A percentile compares a stretch with the other conserved stretches of the same genome.
phyloP scores from a whole-genome alignment of 1,140 invertebrate genomes.

The Leptonema lineaticorne region DNA sequence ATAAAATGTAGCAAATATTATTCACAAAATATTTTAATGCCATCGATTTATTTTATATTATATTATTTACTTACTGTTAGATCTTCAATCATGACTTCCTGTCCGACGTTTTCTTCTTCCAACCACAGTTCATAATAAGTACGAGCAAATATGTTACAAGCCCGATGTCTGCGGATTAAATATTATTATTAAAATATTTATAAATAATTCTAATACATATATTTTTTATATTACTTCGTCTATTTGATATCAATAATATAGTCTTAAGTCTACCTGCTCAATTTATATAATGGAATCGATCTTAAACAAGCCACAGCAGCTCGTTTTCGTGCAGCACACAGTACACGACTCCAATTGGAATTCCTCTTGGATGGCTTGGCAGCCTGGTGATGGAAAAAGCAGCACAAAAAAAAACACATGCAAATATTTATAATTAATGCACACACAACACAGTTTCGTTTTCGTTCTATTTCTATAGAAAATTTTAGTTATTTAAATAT shows the following conservation, averaged over 20 bases:
- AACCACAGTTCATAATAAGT: slow-evolving; percentile 95
- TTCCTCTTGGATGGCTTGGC: slow-evolving; percentile 67
- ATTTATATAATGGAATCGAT: slow-evolving; percentile 87
- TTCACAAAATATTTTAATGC: background rate
- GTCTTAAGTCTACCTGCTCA: no score
- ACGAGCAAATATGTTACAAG: slow-evolving; percentile 95
- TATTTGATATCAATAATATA: no score
- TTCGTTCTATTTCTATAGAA: no score
- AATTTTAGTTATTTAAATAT: no score
- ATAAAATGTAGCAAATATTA: background rate
- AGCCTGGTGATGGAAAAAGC: slow-evolving; percentile 60
- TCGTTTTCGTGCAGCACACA: slow-evolving; percentile 91
- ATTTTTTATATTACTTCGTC: no score
- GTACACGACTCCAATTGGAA: slow-evolving; percentile 84
- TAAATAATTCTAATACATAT: background rate
- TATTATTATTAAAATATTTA: slow-evolving; percentile 14
- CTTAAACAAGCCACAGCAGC: slow-evolving; percentile 94
- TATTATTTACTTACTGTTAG: slow-evolving; percentile 67
- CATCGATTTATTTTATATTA: background rate
- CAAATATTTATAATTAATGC: no score
- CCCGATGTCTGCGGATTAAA: slow-evolving; percentile 80
- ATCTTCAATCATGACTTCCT: slow-evolving; percentile 97
- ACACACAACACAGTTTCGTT: no score
- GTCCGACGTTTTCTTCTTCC: slow-evolving; percentile 91
- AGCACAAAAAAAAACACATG: slow-evolving; percentile 26